These are phyloP conservation scores for Opisthograptis luteolata DNA, from an alignment of 2,888 invertebrate genomes.

Conservation along the genomic window DNA sequence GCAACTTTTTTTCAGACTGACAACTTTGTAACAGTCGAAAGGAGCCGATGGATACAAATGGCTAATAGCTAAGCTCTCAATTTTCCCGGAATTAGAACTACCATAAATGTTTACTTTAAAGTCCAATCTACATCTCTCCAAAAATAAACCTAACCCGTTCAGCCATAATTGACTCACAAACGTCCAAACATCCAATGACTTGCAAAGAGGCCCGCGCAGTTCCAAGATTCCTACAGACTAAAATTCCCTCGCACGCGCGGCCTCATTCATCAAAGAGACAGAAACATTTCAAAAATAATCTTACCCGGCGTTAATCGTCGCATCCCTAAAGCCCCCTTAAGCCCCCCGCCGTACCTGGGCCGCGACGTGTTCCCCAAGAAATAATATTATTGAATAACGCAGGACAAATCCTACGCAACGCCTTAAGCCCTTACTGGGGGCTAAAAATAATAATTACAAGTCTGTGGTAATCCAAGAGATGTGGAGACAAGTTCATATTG, in stretches of 20 bases:
- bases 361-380: conserved; percentile 65
- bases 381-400: conserved; percentile 82
- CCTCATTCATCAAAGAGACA: conserved; percentile 33
- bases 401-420: conserved; percentile 75
- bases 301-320: conserved; percentile 26
- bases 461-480: conserved; percentile 55
- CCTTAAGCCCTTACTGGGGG: conserved; percentile 76
- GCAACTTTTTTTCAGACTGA: too few relatives aligned
- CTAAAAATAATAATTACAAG: conserved; percentile 66
- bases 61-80: too few relatives aligned
- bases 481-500: conserved; percentile 54
- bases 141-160: too few relatives aligned
- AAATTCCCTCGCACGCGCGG: conserved; percentile 9
- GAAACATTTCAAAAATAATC: conserved; percentile 36
- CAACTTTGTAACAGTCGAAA: too few relatives aligned
- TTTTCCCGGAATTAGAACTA: too few relatives aligned
- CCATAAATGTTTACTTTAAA: too few relatives aligned
- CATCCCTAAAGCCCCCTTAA: conserved; percentile 48
- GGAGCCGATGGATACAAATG: too few relatives aligned
- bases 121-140: too few relatives aligned
- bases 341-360: conserved; percentile 64
- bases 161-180: too few relatives aligned
- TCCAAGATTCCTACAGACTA: background rate
- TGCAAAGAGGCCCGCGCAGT: too few relatives aligned
- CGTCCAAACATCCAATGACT: too few relatives aligned